Evolutionary conservation across 92 coral and sea anemone genomes (phyloP), one percentile per base, ranked within the genome.

Genomic region (Phymanthus crucifer): DNA sequence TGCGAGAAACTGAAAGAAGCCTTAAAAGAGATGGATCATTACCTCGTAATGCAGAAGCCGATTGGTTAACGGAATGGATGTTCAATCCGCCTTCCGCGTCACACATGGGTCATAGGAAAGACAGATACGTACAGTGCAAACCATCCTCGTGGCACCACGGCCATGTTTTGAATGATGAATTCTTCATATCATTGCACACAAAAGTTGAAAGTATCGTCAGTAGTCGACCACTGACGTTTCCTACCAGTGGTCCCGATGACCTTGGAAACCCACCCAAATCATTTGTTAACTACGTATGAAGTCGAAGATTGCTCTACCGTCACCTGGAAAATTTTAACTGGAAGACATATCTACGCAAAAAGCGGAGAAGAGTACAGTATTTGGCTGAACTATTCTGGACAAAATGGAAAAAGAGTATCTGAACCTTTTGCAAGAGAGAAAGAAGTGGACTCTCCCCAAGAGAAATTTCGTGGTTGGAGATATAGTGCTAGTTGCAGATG

Each of bases 401-500:
- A 19, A 72, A 69, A 67, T 79, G 83, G 77, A 79, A 79, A 70
- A 64, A 40, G 77, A 79, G 24, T 79, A 79, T 64, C 47, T 79
- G 65, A 68, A 37, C 45, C 18, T 76, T 1, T 46, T 79, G 43
- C 83, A 79, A 58, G 75, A 69, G 65, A 45, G 77, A 40, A 79
- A 31, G 57, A 79, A 79, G 70, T 79, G 83, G 83, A 79, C 70
- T 65, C 68, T 68, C 34, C 83, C 77, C 13, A 56, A 43, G 29
- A 36, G 76, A 35, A 79, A 58, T 32, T 79, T 66, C 23, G 40
- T n/a, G 31, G 45, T 79, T 40, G 83, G 83, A 26, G 84, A 80
- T 34, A 45, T 80, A 24, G 84, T 80, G 3, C 77, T 80, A 12
- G 84, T 80, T 13, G 61, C 64, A 18, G 69, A 80, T 67, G 84